These are phyloP conservation scores for Thymallus thymallus DNA, from an alignment of 2,113 vertebrate species.

Conservation along the genomic window DNA sequence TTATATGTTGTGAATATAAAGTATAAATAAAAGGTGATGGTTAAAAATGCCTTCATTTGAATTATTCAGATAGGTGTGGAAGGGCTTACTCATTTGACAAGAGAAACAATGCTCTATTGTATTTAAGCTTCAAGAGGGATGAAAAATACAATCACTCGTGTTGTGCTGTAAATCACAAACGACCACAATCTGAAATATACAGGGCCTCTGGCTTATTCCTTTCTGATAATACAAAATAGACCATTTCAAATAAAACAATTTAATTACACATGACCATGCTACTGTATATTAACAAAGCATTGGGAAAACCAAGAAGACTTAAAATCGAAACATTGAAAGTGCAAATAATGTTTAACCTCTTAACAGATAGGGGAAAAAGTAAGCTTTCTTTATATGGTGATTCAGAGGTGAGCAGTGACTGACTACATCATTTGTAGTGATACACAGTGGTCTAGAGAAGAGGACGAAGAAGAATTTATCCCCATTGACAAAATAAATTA, in stretches of 20 bases:
- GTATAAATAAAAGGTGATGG: conserved; percentile 8
- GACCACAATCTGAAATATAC: not conserved
- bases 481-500: not conserved
- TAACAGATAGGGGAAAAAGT: not conserved
- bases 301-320: not conserved
- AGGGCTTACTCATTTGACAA: not conserved
- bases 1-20: conserved; percentile 52
- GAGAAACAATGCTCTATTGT: too few relatives aligned
- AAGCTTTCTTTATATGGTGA: not conserved
- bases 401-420: not conserved
- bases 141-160: too few relatives aligned
- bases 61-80: not conserved
- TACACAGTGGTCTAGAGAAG: not conserved
- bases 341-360: not conserved
- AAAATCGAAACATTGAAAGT: not conserved
- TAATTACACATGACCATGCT: conserved; percentile 2
- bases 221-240: not conserved
- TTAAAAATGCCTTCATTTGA: not conserved
- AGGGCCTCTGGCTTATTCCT: not conserved
- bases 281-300: conserved; percentile 1
- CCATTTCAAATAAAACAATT: not conserved
- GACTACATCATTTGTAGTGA: conserved; percentile 1
- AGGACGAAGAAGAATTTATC: not conserved
- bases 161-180: not conserved
- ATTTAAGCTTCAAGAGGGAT: too few relatives aligned